A percentile compares a stretch with the other conserved stretches of the same genome.
Evolutionary conservation across 2,888 invertebrate genomes (phyloP).

Genomic region (Chydorus sphaericus): DNA sequence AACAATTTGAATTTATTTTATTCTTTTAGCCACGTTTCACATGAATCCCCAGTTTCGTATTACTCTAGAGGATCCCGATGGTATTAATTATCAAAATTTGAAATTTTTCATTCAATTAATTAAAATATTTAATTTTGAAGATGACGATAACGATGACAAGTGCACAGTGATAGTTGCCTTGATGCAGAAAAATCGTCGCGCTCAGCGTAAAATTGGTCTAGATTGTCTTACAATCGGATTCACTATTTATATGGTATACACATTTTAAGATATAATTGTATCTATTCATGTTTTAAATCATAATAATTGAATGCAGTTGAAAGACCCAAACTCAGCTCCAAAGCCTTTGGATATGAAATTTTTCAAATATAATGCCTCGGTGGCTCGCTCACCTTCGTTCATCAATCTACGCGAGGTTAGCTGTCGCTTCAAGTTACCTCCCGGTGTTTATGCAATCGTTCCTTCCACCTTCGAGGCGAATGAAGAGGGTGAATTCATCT

Average conservation of each 20-base stretch:
- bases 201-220: conserved; percentile 70
- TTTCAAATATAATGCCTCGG: conserved; percentile 88
- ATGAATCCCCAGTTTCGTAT: conserved; percentile 86
- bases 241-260: conserved; percentile 59
- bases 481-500: conserved; percentile 87
- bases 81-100: too few species aligned
- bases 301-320: conserved; percentile 26
- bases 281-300: background rate
- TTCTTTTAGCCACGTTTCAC: conserved; percentile 64
- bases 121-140: conserved; percentile 26
- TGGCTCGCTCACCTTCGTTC: conserved; percentile 80
- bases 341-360: conserved; percentile 69
- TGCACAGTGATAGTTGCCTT: conserved; percentile 87
- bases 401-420: conserved; percentile 91
- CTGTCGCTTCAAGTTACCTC: conserved; percentile 79
- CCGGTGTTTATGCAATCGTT: conserved; percentile 85
- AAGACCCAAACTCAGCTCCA: conserved; percentile 46
- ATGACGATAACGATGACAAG: conserved; percentile 67
- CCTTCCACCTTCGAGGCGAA: conserved; percentile 95
- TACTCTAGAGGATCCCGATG: conserved; percentile 61
- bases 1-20: too few species aligned
- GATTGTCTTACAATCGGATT: conserved; percentile 93
- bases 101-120: background rate
- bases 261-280: background rate
- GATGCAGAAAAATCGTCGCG: conserved; percentile 92